Conservation (phyloP, 1,140 invertebrate species). For the Rhopalosiphum padi region DNA sequence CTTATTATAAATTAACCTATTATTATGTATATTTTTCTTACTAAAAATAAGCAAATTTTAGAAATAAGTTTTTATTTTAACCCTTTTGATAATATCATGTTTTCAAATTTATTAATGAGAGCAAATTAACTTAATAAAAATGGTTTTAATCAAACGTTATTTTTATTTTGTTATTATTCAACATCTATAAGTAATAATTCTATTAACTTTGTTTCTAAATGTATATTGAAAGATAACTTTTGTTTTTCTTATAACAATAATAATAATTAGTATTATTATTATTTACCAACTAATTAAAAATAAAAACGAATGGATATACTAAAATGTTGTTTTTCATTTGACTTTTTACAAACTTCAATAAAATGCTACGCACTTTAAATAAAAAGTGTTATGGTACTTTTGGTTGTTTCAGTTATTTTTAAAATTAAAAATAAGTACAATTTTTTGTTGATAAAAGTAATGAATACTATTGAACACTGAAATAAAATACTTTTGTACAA, state of each 20-base stretch:
- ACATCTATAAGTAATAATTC: not conserved
- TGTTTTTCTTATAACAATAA: not conserved
- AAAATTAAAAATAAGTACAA: not conserved
- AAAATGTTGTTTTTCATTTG: not conserved
- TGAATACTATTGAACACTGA: not conserved
- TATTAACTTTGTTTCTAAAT: not conserved
- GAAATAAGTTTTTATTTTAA: too few relatives aligned
- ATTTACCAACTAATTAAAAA: slow-evolving; percentile 16
- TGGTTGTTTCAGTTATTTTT: not conserved
- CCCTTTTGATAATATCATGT: not conserved
- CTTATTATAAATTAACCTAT: too few relatives aligned
- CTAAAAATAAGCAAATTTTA: too few relatives aligned
- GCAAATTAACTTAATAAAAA: not conserved
- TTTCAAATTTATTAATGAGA: not conserved
- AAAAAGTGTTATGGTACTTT: not conserved
- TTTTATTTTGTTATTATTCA: not conserved
- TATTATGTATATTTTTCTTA: too few relatives aligned
- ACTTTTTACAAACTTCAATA: not conserved
- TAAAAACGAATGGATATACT: not conserved
- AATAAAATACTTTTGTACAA: not conserved
- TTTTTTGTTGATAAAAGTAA: not conserved
- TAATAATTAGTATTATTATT: not conserved
- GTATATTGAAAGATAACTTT: not conserved
- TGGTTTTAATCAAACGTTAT: not conserved
- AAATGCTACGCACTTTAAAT: not conserved